Evolutionary conservation across 2,888 invertebrate species (phyloP), one percentile per base, ranked within the genome.

Genomic region (Drosophila mimetica): DNA sequence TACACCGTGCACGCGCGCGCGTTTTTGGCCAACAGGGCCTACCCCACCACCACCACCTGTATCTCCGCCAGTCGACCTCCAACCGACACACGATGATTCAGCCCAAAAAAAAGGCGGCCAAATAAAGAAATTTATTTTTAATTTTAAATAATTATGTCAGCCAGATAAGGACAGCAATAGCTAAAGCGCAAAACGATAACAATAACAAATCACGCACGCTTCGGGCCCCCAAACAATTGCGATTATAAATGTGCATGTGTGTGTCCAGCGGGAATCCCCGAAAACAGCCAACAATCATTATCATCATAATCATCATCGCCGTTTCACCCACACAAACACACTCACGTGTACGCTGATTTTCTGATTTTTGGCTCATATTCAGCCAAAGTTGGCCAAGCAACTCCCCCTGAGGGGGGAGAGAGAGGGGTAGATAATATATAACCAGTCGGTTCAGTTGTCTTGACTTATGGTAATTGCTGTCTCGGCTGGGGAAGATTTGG

Each of bases 81-180:
- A 36, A 8, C 20, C 30, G 42, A 42, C 42, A 42, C 47, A 14
- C 20, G 32, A 70, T 86, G 82, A 83, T 79, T 86, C 83, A 86
- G 86, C 77, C 71, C 70, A 65, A 25, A 25, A 25, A 65, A 78
- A 75, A 34, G 28, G 32, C 34, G 30, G 58, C 20, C 58, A 67
- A 67, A 69, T 55, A 65, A 55, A 60, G 71, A 67, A 77, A 74
- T 71, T 66, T 71, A 64, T 55, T 58, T 71, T 76, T 78, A 73
- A 81, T 83, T 77, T 86, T 83, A 75, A 82, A 77, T 83, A 82
- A 86, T 86, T 79, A 86, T 81, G 77, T 81, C 83, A 81, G 77
- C 64, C 65, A 65, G 76, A 71, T 71, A 71, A 55, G 32, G 48
- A 34, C 18, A 46, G 46, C 44, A 64, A 47, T 16, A 52, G 30